Base-by-base conservation (phyloP, 2,113 vertebrate genomes). In the Erythrolamprus reginae region DNA sequence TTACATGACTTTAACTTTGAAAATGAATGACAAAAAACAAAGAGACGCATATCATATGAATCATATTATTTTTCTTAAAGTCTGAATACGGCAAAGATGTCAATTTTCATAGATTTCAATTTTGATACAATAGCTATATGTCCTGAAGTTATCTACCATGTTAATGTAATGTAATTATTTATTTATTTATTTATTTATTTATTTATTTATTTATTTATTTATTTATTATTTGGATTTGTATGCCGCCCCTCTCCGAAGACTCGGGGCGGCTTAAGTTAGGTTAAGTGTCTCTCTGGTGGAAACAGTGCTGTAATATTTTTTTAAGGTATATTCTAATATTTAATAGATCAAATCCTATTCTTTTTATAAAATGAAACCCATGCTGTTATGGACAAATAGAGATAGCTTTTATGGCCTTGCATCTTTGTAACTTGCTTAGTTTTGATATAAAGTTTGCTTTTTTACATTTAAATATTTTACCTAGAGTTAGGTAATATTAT, bases 141-240 rank as follows among this genome's bases (percentile, higher is more conserved):
- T 94, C 88, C 95, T 94, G 89, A 93, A 90, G 89, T 94, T 95
- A 94, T 94, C 91, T 94, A 24, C 88, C 92, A 58, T 93, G 91
- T 94, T 95, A 95, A 94, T 96, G 92, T 92, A 94, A 92, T 94
- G 83, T 95, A 96, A 96, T 96, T n/a, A n/a, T n/a, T n/a, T n/a
- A n/a, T n/a, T n/a, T n/a, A n/a, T n/a, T n/a, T n/a, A n/a, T n/a
- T n/a, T n/a, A n/a, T n/a, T n/a, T n/a, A n/a, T n/a, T n/a, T n/a
- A n/a, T n/a, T n/a, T n/a, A n/a, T n/a, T n/a, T n/a, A n/a, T n/a
- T n/a, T n/a, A n/a, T n/a, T n/a, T n/a, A n/a, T n/a, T n/a, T n/a
- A n/a, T n/a, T n/a, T n/a, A n/a, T n/a, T n/a, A n/a, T n/a, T n/a
- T n/a, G n/a, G n/a, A n/a, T n/a, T n/a, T n/a, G n/a, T n/a, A n/a